A percentile compares a stretch with the other conserved stretches of the same genome.
Conservation (phyloP, 64 coral and sea anemone genomes). For the Dendronephthya gigantea region DNA sequence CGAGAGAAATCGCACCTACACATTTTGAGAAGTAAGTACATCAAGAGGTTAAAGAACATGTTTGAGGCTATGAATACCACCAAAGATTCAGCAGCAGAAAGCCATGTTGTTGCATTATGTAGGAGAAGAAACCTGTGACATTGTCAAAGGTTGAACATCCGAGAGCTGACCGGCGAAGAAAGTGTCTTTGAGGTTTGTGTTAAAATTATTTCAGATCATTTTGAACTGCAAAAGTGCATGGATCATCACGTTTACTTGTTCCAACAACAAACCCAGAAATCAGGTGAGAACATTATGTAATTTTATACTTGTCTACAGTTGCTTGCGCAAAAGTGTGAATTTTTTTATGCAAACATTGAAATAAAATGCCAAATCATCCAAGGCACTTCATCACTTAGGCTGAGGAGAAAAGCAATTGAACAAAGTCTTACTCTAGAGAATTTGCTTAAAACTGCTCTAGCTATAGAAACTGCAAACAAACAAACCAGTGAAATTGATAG, state of each 20-base stretch:
- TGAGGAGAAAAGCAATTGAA: constrained; percentile 34
- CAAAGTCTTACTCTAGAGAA: constrained; percentile 46
- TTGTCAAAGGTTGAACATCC: constrained; percentile 30
- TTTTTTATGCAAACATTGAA: constrained; percentile 18
- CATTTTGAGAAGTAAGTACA: constrained; percentile 47
- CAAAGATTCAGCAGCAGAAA: constrained; percentile 21
- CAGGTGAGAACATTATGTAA: constrained; percentile 22
- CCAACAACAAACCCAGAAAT: constrained; percentile 31
- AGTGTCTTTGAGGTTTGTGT: constrained; percentile 16
- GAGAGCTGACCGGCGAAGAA: constrained; percentile 15
- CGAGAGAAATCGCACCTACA: constrained; percentile 24
- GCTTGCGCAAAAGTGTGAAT: constrained; percentile 45
- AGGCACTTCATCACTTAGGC: constrained; percentile 24
- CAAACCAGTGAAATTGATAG: constrained; percentile 39
- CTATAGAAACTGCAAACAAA: constrained; percentile 43
- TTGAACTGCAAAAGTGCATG: constrained; percentile 49
- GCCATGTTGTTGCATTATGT: constrained; percentile 41
- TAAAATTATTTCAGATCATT: constrained; percentile 36
- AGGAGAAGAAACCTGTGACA: constrained; percentile 34
- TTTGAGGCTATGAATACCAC: constrained; percentile 42
- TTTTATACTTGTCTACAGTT: constrained; percentile 44
- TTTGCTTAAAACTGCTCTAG: constrained; percentile 28
- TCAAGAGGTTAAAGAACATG: constrained; percentile 33
- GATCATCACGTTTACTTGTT: constrained; percentile 37
- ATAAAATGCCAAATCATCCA: constrained; percentile 41